Evolutionary conservation across 2,113 vertebrate genomes (phyloP), one percentile per base, ranked within the genome.

Genomic region (Gnathonemus longibarbis): DNA sequence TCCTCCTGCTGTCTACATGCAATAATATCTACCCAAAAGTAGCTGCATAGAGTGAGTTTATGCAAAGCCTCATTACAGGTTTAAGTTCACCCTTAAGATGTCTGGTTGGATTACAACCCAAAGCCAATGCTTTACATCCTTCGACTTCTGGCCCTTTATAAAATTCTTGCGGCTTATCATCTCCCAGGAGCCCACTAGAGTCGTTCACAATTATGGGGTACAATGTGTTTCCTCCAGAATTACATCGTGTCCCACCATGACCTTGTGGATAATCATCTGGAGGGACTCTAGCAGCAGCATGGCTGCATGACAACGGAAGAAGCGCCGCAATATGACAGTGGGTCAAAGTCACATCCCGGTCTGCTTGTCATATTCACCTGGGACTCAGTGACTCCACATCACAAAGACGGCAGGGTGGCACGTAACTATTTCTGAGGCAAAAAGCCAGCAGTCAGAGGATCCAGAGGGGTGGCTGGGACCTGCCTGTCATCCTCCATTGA

Each of bases 1-100:
- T 42, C 49, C 83, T 80, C 87, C 62, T 74, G 84, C 91, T 92
- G 62, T 50, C 92, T 90, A 85, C 91, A 92, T 56, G 70, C 88
- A 53, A 88, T 85, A 49, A 88, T 88, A 31, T 21, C 62, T 52
- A 48, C 66, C 27, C 21, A 13, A 66, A 45, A 19, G n/a, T 48
- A 52, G 13, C 50, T 52, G 83, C 21, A 21, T 48, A 19, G 39
- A 17, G 83, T 48, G 24, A 11, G 10, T 49, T 49, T n/a, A 9
- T 49, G 21, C 87, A 85, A 84, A 84, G 46, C 7, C 45, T 48
- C 19, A 58, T 3, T 88, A 5, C 21, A 3, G 52, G 52, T 88
- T 21, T 19, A 39, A 35, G 1, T 52, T 52, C 74, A 80, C 74
- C 74, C 35, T 80, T 80, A 80, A 80, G 15, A 42, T 39, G 17